phyloP scores from a whole-genome alignment of 2,797 vertebrate species.

The Novumbra hubbsi region DNA sequence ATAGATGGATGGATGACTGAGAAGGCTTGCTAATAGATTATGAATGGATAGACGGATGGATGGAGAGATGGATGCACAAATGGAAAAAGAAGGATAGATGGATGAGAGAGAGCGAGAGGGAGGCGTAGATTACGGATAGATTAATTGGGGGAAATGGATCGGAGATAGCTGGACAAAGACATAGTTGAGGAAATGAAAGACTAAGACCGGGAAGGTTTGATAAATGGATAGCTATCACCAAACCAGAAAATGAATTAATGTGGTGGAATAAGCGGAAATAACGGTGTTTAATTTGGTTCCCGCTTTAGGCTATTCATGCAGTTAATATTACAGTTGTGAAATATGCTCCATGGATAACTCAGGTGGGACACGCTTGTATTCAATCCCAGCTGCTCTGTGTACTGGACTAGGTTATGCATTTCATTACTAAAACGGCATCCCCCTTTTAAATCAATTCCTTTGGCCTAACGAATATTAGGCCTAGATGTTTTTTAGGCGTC shows the following conservation, averaged over 20 bases:
- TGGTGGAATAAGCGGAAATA: slow-evolving; percentile 63
- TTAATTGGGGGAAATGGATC: no score
- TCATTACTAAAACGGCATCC: slow-evolving; percentile 58
- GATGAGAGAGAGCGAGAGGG: no score
- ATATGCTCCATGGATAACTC: slow-evolving; percentile 60
- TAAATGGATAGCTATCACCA: no score
- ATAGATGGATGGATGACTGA: neutral
- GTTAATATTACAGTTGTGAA: slow-evolving; percentile 65
- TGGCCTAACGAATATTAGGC: slow-evolving; percentile 45
- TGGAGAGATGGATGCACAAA: no score
- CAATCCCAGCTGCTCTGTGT: slow-evolving; percentile 48
- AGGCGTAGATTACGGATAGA: no score
- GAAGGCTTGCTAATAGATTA: no score
- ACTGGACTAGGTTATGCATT: slow-evolving; percentile 57
- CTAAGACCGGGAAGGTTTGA: no score
- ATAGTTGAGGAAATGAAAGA: no score
- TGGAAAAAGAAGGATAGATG: no score
- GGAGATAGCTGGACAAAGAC: no score
- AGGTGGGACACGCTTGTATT: slow-evolving; percentile 64
- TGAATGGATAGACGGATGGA: no score
- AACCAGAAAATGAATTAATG: slow-evolving; percentile 57
- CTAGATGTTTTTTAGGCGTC: slow-evolving; percentile 60
- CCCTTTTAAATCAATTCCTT: slow-evolving; percentile 61
- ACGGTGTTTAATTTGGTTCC: slow-evolving; percentile 66
- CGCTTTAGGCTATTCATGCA: slow-evolving; percentile 71